Percentiles rank a stretch among this genome's conserved stretches.
Conservation (phyloP, 2,113 vertebrate species). For the Galbula dea region DNA sequence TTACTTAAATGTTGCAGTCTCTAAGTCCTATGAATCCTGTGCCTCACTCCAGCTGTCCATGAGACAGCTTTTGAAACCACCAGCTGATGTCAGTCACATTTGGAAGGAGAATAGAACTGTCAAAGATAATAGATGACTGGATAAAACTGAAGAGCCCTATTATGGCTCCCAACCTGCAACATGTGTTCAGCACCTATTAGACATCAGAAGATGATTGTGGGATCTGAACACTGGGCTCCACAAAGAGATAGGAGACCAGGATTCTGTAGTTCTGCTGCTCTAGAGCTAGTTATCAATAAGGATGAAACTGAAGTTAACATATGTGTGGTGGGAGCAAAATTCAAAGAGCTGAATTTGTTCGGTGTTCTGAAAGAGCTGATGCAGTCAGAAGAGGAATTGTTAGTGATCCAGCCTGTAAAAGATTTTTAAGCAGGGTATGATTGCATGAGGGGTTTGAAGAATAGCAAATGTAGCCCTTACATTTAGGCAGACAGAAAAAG, state of each 20-base stretch:
- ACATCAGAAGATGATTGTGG: not conserved
- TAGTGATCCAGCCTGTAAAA: not conserved
- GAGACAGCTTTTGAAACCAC: not conserved
- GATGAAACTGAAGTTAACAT: not conserved
- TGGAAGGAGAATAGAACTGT: not conserved
- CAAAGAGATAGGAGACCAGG: not conserved
- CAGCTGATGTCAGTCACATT: not conserved
- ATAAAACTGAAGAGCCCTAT: not conserved
- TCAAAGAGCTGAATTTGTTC: not conserved
- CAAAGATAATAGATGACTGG: not conserved
- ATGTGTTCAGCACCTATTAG: not conserved
- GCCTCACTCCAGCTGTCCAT: not conserved
- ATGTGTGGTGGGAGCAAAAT: not conserved
- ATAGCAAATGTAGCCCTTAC: not conserved
- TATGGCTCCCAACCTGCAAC: not conserved
- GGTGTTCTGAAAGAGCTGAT: not conserved
- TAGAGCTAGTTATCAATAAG: not conserved
- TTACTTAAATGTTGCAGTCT: not conserved
- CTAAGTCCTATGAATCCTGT: not conserved
- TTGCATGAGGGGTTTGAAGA: not conserved
- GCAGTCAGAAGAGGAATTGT: not conserved
- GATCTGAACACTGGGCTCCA: not conserved
- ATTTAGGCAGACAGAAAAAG: not conserved
- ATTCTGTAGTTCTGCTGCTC: not conserved
- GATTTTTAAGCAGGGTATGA: not conserved